Evolutionary conservation across 2,113 vertebrate genomes (phyloP), one percentile per base, ranked within the genome.

Genomic region (Sciurus niger): DNA sequence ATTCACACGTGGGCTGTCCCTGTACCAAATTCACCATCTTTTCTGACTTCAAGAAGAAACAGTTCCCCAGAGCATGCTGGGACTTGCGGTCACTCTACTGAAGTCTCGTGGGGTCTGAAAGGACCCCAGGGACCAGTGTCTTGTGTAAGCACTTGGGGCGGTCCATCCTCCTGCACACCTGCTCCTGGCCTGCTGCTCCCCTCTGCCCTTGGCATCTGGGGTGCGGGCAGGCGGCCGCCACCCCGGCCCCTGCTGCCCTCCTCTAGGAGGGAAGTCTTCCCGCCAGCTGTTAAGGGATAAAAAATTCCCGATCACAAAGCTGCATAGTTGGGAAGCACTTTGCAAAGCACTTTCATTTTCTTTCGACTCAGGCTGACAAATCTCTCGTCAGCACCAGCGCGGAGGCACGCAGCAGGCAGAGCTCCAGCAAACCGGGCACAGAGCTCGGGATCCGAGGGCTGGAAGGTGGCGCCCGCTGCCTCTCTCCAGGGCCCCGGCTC

Each of bases 351-450:
- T 95, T 96, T 73, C 53, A 12, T 88, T 92, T 93, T 73, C 65
- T 77, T 87, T 90, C 76, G 53, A 40, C 93, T 84, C 90, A 77
- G 13, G 63, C 90, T 72, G 94, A 93, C 92, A 86, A 93, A 72
- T 83, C 51, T 86, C 65, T 79, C 2, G 0, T 88, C 74, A 63
- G 95, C 11, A 11, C 93, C 78, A 53, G 3, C 60, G 82, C 0
- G 48, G 85, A 60, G 17, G 20, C 22, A 0, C 25, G 48, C 48
- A 20, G 96, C 72, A 70, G 63, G 76, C 12, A 34, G 68, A 34
- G 16, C 0, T 0, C 68, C 70, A 22, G 76, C 63, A 67, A n/a
- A 32, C 2, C 2, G 28, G 40, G 88, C 82, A 16, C 76, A 67
- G 48, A 55, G 53, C 18, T 85, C 79, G 18, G 58, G 24, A 40